Base-by-base conservation (phyloP, 2,888 invertebrate genomes). In the Antitype chi region DNA sequence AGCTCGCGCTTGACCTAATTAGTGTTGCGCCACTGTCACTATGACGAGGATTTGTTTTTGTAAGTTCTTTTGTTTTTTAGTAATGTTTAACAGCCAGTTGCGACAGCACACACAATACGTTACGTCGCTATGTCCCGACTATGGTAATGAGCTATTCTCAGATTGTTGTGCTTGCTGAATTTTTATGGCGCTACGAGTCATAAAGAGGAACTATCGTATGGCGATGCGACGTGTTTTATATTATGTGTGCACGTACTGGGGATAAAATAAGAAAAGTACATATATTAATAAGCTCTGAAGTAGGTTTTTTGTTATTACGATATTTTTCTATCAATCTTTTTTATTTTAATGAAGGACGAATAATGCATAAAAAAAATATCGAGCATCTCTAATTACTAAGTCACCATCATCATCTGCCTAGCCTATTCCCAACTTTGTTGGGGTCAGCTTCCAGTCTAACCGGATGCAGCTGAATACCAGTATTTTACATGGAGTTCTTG, bases 1-100 rank as follows among this genome's bases (percentile, higher is more conserved):
- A 90, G 91, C 90, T 93, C 92, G 92, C 90, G 94, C 94, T 94
- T 94, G 94, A 94, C 94, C 94, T 94, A 94, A 94, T 94, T 94
- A 94, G 91, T 90, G 92, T 88, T 90, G 91, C 90, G 92, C 91
- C 87, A 90, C 91, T 94, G 93, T 93, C 93, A 90, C 91, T 88
- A 84, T 89, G 91, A 92, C 92, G 92, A 91, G 90, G 89, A 93
- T 93, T 92, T 91, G 92, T 92, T 93, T 91, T 90, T 91, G 90
- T 87, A 89, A 90, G 86, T 90, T 92, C 88, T 91, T 92, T 92
- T 92, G 88, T 92, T 90, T 53, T 53, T 88, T 82, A 84, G 87
- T 82, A 82, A 88, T 88, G 87, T 87, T 90, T 85, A 88, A 90
- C 86, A 84, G 82, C 81, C 75, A 85, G 82, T 80, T 74, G 80